These are phyloP conservation scores for Drosophila watanabei DNA, from an alignment of 1,140 invertebrate species.

Conservation along the genomic window DNA sequence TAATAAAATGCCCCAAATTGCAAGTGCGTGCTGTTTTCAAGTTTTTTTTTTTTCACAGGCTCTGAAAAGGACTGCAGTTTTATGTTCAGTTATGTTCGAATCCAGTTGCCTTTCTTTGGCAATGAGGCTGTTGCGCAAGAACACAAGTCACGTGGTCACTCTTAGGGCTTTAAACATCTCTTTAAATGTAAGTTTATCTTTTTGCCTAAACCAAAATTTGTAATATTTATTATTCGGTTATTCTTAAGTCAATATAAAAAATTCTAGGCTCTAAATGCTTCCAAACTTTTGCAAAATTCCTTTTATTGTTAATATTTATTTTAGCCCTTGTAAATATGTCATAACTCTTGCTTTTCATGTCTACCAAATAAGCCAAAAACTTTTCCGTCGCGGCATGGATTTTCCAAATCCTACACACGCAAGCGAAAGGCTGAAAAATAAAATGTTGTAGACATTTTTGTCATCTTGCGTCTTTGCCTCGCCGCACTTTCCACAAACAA, in stretches of 20 bases:
- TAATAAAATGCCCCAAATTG: conserved; percentile 66
- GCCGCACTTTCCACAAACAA: background rate
- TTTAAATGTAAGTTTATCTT: background rate
- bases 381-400: conserved; percentile 18
- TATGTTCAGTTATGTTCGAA: conserved; percentile 4
- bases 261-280: background rate
- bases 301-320: conserved; percentile 11
- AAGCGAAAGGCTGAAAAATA: background rate
- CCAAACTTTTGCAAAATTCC: background rate
- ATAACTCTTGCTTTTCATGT: conserved; percentile 14
- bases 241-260: background rate
- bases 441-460: conserved; percentile 29
- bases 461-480: conserved; percentile 10
- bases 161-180: background rate
- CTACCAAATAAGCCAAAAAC: conserved; percentile 15
- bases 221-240: background rate
- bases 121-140: background rate
- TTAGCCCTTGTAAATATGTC: conserved; percentile 6
- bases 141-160: background rate
- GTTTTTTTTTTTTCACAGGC: conserved; percentile 7
- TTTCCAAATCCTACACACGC: conserved; percentile 26
- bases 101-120: conserved; percentile 1
- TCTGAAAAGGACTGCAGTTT: conserved; percentile 16
- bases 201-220: background rate
- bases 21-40: conserved; percentile 55